Evolutionary conservation across 2,888 invertebrate genomes (phyloP), one percentile per base, ranked within the genome.

Genomic region (Trissonchulus sp.): DNA sequence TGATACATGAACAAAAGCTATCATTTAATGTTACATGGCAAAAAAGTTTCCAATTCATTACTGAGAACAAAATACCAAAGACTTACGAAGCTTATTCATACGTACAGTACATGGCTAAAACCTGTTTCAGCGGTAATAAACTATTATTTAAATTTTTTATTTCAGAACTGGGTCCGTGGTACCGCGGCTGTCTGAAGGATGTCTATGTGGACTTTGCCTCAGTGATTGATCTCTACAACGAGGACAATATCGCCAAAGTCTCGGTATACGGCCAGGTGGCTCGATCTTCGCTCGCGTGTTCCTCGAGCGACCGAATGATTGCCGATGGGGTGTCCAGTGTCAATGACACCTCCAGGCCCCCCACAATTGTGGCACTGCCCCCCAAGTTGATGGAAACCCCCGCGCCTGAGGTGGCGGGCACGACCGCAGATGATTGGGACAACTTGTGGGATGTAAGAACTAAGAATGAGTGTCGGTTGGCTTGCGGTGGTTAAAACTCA

Each of bases 171-270:
- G 65, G 28, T 23, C 3, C 3, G n/a, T 3, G 65, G 3, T 63
- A 15, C n/a, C 15, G 15, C 65, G 65, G 65, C 65, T 63, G 65
- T 30, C 65, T 63, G n/a, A 23, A 30, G 65, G 31, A 30, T 28
- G 65, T 30, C n/a, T 63, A 63, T 28, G 65, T 63, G 8, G 65
- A 30, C 65, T 63, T 28, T 63, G 31, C 28, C n/a, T 63, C 65
- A 8, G 31, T 63, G 8, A 28, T 23, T 3, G 31, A 30, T 18
- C 65, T 63, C 28, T 28, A 28, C n/a, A 3, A 23, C 18, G 48
- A 23, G 15, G 48, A 48, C 18, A 23, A 48, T 48, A 48, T 48
- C 48, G 15, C 15, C 8, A 15, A 18, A 48, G 23, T 18, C 15
- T 48, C 8, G 15, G 48, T 15, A 18, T 18, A 48, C 8, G 48